Evolutionary conservation across 2,797 vertebrate genomes (phyloP).

Genomic region (Myotis pilosus): DNA sequence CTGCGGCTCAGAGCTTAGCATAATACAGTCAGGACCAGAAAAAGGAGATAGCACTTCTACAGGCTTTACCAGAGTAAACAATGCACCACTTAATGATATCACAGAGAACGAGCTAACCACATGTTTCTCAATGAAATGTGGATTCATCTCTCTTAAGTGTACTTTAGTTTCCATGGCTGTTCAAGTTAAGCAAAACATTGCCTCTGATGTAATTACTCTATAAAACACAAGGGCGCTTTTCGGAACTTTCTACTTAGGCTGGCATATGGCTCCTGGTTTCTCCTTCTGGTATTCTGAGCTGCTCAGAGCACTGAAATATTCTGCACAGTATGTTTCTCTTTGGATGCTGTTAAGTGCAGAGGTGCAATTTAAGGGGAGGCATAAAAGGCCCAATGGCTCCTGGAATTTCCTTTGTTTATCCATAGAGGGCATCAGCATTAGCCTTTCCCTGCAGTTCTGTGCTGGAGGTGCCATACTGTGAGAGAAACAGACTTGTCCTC

Average conservation of each 20-base stretch:
- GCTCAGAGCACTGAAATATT: slow-evolving; percentile 37
- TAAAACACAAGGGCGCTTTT: slow-evolving; percentile 64
- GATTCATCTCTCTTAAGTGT: slow-evolving; percentile 70
- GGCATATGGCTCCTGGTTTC: slow-evolving; percentile 44
- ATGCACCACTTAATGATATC: slow-evolving; percentile 52
- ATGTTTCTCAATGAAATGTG: slow-evolving; percentile 59
- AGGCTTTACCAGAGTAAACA: slow-evolving; percentile 65
- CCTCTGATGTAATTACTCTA: slow-evolving; percentile 60
- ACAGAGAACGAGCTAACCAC: slow-evolving; percentile 19
- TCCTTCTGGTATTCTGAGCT: slow-evolving; percentile 51
- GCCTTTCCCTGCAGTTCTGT: slow-evolving; percentile 63
- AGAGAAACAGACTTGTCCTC: slow-evolving; percentile 61
- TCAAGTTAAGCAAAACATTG: slow-evolving; percentile 74
- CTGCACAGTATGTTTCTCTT: slow-evolving; percentile 65
- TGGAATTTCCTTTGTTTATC: slow-evolving; percentile 79
- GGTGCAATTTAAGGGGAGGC: slow-evolving; percentile 73
- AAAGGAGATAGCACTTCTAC: slow-evolving; percentile 7
- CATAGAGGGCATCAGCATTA: slow-evolving; percentile 75
- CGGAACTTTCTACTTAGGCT: slow-evolving; percentile 58
- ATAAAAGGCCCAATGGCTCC: slow-evolving; percentile 49
- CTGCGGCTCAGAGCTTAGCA: slow-evolving; percentile 41
- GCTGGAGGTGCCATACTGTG: slow-evolving; percentile 64
- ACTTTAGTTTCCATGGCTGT: slow-evolving; percentile 57
- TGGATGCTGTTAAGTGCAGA: slow-evolving; percentile 54
- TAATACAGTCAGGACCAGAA: slow-evolving; percentile 31